Conservation (phyloP, 2,113 vertebrate genomes). For the Ailuropoda melanoleuca region DNA sequence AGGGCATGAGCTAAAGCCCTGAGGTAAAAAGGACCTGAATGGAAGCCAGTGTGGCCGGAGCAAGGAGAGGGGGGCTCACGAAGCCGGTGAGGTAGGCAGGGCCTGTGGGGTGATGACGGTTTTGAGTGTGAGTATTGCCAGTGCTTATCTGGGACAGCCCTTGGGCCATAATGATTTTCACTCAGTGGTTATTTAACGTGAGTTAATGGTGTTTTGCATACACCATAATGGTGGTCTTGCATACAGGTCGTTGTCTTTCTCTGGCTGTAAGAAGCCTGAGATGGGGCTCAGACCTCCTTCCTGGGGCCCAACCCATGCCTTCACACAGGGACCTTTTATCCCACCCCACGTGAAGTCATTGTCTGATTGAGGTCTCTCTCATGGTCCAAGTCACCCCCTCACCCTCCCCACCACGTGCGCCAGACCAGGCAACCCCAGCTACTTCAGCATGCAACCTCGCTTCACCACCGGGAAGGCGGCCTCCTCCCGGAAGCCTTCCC, state of each 20-base stretch:
- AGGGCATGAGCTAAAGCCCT: not conserved
- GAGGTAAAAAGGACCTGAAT: not conserved
- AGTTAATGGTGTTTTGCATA: not conserved
- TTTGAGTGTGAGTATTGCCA: not conserved
- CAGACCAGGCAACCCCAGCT: not conserved
- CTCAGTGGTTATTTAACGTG: not conserved
- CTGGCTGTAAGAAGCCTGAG: not conserved
- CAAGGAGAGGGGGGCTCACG: not conserved
- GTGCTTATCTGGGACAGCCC: too few relatives aligned
- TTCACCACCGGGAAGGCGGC: not conserved
- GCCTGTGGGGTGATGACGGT: not conserved
- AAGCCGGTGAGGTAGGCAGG: not conserved
- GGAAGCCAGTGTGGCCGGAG: not conserved
- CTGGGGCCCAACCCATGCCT: too few relatives aligned
- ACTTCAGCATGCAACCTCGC: not conserved
- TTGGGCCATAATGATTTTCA: not conserved
- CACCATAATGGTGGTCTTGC: not conserved
- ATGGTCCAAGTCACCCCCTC: not conserved
- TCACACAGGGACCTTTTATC: not conserved
- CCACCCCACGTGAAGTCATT: not conserved
- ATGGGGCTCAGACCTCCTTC: not conserved
- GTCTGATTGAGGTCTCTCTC: not conserved
- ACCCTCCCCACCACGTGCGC: not conserved
- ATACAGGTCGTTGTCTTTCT: not conserved
- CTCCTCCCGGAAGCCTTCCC: not conserved